phyloP scores from a whole-genome alignment of 2,113 vertebrate species.

The Sylvia atricapilla region DNA sequence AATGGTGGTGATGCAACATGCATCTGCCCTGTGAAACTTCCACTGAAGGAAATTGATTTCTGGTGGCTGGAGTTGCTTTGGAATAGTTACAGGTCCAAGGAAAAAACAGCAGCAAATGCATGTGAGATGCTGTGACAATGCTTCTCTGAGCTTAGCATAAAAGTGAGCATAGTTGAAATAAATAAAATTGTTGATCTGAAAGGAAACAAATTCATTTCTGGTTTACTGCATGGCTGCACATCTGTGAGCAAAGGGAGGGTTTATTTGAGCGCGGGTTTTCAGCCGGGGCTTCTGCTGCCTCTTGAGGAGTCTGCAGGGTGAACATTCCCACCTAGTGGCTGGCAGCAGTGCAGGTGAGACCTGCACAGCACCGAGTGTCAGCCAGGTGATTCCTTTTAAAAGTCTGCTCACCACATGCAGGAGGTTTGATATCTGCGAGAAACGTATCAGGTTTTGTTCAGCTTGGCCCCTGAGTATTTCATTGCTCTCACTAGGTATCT shows the following conservation, averaged over 20 bases:
- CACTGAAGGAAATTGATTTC: neutral
- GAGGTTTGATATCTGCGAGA: neutral
- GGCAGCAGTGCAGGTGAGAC: neutral
- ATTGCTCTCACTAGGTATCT: accelerated
- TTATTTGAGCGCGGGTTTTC: neutral
- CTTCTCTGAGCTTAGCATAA: neutral
- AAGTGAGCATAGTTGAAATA: neutral
- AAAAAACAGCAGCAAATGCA: neutral
- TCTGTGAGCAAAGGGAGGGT: neutral
- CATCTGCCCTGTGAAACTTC: neutral
- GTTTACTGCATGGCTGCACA: neutral
- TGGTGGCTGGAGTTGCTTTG: neutral
- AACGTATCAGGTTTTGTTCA: neutral
- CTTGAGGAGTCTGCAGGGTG: neutral
- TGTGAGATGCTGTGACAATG: neutral
- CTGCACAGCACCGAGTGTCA: accelerated
- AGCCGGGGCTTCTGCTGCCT: neutral
- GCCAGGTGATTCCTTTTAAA: neutral
- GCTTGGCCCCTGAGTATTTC: neutral
- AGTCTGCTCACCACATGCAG: neutral
- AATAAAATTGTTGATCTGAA: neutral
- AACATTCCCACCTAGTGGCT: constrained; percentile 58
- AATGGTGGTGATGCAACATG: neutral
- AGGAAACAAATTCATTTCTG: neutral
- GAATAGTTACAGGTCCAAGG: neutral